Evolutionary conservation across 2,888 invertebrate species (phyloP), one percentile per base, ranked within the genome.

Genomic region (Chelonus formosanus): DNA sequence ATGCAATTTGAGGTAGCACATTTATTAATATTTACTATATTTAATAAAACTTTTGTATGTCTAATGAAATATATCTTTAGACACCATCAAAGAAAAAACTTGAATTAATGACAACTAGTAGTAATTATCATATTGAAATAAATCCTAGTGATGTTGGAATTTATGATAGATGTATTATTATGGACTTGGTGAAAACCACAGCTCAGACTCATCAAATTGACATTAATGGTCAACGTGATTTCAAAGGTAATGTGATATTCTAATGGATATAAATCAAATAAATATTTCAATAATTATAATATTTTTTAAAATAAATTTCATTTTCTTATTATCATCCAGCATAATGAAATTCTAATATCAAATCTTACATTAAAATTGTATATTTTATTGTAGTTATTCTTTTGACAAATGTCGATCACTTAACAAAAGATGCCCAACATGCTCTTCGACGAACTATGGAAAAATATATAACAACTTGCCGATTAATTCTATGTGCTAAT

Each of bases 371-470:
- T 20, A 20, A 1, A 44, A 58, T 54, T 31, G 43, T 61, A 47
- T 67, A 58, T 54, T 31, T 47, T 61, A 47, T 67, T 69, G 61
- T 78, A 91, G 97, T 99, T 50, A 93, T 99, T 10, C 89, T 99
- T 6, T 85, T 99, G 66, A 95, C 95, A 63, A 98, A 98, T 84
- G 98, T 97, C 0, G 98, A 99, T 82, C 91, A 92, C 69, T 86
- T 99, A 48, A 94, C 96, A 0, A 96, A 95, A 84, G 98, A 99
- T 86, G 99, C 99, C 0, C 99, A 99, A 81, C 98, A 99, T 84
- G 98, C 98, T 0, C 86, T 99, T 58, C 90, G 99, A 74, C 90
- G 99, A 54, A 99, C 99, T 0, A 99, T 99, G 99, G 99, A 99
- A 85, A 99, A 99, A 83, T 99, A 99, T 84, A 93, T 97, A 64